These are phyloP conservation scores for Anoplius nigerrimus DNA, from an alignment of 2,888 invertebrate genomes.

Conservation along the genomic window DNA sequence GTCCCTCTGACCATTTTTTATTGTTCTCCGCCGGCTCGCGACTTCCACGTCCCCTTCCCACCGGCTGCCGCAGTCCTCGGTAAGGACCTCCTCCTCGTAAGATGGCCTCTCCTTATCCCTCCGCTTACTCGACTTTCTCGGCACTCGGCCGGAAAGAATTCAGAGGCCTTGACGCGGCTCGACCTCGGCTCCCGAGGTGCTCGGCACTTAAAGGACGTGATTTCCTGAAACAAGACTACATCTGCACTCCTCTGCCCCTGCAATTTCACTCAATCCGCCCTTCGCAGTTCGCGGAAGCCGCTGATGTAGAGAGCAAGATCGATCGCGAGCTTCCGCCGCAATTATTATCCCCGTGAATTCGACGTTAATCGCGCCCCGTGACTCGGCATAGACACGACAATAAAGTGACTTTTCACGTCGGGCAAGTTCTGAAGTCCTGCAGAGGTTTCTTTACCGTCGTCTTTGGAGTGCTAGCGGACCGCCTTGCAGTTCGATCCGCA, in stretches of 20 bases:
- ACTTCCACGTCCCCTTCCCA: slow-evolving; percentile 42
- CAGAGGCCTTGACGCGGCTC: slow-evolving; percentile 44
- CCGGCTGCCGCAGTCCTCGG: slow-evolving; percentile 17
- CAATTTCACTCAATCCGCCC: too few relatives aligned
- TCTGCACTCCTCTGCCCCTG: not conserved
- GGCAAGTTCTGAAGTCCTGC: too few relatives aligned
- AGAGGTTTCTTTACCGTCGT: too few relatives aligned
- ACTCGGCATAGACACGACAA: too few relatives aligned
- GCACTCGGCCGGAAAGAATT: slow-evolving; percentile 41
- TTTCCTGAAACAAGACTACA: slow-evolving; percentile 25
- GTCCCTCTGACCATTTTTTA: slow-evolving; percentile 37
- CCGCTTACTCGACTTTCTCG: slow-evolving; percentile 42
- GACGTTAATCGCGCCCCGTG: too few relatives aligned
- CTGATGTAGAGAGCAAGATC: too few relatives aligned
- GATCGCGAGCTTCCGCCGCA: too few relatives aligned
- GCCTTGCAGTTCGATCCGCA: too few relatives aligned
- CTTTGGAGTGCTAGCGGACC: too few relatives aligned
- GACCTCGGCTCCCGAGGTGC: slow-evolving; percentile 31
- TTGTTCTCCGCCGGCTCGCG: slow-evolving; percentile 46
- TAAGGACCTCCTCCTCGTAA: slow-evolving; percentile 31
- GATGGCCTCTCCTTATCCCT: slow-evolving; percentile 44
- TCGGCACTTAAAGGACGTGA: slow-evolving; percentile 39
- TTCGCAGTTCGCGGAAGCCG: too few relatives aligned
- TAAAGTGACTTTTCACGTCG: too few relatives aligned
- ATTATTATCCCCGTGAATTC: too few relatives aligned